phyloP scores from a whole-genome alignment of 2,888 invertebrate species.

The Pteria penguin region DNA sequence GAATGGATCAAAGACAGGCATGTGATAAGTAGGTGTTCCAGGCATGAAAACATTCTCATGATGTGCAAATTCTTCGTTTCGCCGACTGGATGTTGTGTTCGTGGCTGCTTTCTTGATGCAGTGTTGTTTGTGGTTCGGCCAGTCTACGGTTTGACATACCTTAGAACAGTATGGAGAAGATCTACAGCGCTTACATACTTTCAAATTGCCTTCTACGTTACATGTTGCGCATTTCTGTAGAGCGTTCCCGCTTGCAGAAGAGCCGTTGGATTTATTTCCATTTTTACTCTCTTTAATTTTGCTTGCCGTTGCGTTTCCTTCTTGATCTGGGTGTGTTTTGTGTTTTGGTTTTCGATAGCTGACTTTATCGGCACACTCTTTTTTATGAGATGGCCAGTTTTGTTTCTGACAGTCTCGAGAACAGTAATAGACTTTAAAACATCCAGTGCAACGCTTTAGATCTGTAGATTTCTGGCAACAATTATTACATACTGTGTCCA shows the following conservation, averaged over 20 bases:
- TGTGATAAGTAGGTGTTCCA: too few species aligned
- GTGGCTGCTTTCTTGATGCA: conserved; percentile 10
- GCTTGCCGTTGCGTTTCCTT: not conserved
- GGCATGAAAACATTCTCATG: not conserved
- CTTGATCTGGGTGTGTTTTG: not conserved
- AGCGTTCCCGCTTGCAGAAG: too few species aligned
- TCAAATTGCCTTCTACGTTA: not conserved
- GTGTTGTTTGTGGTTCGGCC: conserved; percentile 10
- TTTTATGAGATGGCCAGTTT: not conserved
- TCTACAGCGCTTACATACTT: conserved; percentile 23
- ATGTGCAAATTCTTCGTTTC: not conserved
- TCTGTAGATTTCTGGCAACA: not conserved
- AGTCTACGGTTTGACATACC: conserved; percentile 30
- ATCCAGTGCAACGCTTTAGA: not conserved
- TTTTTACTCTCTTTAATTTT: not conserved
- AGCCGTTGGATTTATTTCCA: not conserved
- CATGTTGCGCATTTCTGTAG: not conserved
- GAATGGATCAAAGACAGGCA: conserved; percentile 1
- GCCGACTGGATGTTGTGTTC: not conserved
- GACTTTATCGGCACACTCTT: too few species aligned
- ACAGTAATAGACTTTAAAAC: not conserved
- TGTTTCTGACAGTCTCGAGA: not conserved
- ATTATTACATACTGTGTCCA: not conserved
- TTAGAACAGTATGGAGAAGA: conserved; percentile 18
- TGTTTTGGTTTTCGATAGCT: not conserved